These are phyloP conservation scores for Hippocampus kuda DNA, from an alignment of 2,797 vertebrate species.

Conservation along the genomic window DNA sequence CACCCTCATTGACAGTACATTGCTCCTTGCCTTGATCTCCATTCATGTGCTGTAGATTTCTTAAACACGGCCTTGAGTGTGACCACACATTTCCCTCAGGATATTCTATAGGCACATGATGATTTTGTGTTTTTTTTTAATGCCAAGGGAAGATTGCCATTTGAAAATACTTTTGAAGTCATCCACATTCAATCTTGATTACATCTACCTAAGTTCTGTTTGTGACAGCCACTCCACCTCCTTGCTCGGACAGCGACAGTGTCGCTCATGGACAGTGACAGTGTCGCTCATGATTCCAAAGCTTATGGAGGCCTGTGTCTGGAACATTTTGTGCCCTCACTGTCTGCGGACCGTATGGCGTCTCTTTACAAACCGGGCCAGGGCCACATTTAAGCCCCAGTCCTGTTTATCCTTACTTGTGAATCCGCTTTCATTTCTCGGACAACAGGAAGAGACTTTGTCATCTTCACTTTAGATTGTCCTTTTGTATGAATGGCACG, in stretches of 20 bases:
- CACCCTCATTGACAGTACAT: no score
- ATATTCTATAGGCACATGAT: background rate
- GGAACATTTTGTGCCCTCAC: slow-evolving; percentile 58
- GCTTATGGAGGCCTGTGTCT: slow-evolving; percentile 35
- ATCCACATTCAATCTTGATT: background rate
- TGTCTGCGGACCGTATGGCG: slow-evolving; percentile 30
- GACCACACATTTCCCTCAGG: no score
- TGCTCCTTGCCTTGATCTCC: no score
- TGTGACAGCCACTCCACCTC: background rate
- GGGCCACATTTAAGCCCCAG: slow-evolving; percentile 8
- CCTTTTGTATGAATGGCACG: background rate
- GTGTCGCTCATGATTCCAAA: slow-evolving; percentile 18
- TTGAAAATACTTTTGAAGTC: background rate
- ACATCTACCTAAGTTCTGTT: background rate
- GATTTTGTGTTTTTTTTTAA: background rate
- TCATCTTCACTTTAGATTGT: background rate
- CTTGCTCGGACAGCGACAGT: slow-evolving; percentile 24
- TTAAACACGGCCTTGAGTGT: no score
- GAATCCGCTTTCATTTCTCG: slow-evolving; percentile 15
- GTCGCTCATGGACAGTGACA: slow-evolving; percentile 28
- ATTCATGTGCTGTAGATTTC: no score
- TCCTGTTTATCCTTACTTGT: background rate
- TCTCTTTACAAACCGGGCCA: slow-evolving; percentile 34
- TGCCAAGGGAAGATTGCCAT: background rate
- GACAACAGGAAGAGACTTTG: slow-evolving; percentile 9